These are phyloP conservation scores for Sibirionetta formosa DNA, from an alignment of 2,797 vertebrate species.

Conservation along the genomic window DNA sequence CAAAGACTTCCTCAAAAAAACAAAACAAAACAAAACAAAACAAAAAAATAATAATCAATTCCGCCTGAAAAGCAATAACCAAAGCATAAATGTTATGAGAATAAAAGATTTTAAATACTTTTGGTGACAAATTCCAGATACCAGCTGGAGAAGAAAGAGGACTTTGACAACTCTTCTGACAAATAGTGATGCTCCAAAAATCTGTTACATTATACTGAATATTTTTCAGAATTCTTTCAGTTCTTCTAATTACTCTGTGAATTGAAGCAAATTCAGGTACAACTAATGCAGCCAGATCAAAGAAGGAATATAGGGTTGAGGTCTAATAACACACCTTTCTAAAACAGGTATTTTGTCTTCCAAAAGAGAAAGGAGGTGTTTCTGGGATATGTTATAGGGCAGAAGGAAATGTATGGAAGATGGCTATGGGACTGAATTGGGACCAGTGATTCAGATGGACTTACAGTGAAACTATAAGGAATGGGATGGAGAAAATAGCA, in stretches of 20 bases:
- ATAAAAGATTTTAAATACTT: background rate
- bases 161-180: background rate
- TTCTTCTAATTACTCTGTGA: background rate
- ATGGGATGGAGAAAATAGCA: background rate
- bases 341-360: background rate
- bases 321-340: background rate
- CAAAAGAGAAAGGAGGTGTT: background rate
- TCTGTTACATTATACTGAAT: background rate
- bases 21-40: too few relatives aligned
- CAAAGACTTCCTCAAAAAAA: background rate
- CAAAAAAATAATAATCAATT: background rate
- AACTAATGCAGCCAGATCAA: background rate
- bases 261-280: background rate
- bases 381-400: background rate
- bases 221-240: slow-evolving; percentile 7
- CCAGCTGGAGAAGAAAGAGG: background rate
- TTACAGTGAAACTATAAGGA: background rate
- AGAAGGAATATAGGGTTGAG: background rate
- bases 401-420: background rate
- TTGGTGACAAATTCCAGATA: background rate
- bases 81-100: background rate
- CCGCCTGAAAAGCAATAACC: background rate
- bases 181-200: background rate
- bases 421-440: background rate
- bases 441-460: background rate